Evolutionary conservation across 2,113 vertebrate species (phyloP), one percentile per base, ranked within the genome.

Genomic region (Apteryx mantelli): DNA sequence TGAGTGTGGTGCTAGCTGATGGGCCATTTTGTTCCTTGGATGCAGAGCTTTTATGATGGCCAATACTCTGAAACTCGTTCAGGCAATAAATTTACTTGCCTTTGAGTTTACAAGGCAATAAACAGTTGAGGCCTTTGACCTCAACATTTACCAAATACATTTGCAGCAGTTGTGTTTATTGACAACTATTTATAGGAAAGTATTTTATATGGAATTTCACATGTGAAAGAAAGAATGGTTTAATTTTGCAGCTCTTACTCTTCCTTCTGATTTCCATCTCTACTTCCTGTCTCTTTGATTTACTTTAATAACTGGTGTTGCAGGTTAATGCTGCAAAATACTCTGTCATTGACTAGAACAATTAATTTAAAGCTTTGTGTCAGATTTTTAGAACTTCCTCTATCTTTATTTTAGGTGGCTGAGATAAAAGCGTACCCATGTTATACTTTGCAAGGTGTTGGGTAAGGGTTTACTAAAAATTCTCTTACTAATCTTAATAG

Each of bases 51-150:
- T 98, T 98, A 98, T 98, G 98, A 97, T 97, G 97, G 98, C 98
- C 97, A 97, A 97, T 98, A 95, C 98, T 96, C 98, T 98, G 97
- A 98, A 98, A 98, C 98, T 98, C 96, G 40, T 98, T 98, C 95
- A 97, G 97, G 98, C 97, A 98, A 98, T 98, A 98, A 98, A 98
- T 98, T 98, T 98, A 97, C 98, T 98, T 98, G 98, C 98, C 98
- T 98, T 98, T 98, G 98, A 98, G 97, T 98, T 98, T 98, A 98
- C 98, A 98, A 98, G 98, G 98, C 98, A 98, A 98, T 98, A 98
- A 98, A 98, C 98, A 98, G 98, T 90, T 93, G 96, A 98, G 98
- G 97, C 98, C 98, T 98, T 98, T 98, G 98, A 98, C 98, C 98
- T 97, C 96, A 96, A 97, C 98, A 94, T 98, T 98, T 98, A 98